Base-by-base conservation (phyloP, 2,113 vertebrate genomes). In the Cochlearius cochlearius region DNA sequence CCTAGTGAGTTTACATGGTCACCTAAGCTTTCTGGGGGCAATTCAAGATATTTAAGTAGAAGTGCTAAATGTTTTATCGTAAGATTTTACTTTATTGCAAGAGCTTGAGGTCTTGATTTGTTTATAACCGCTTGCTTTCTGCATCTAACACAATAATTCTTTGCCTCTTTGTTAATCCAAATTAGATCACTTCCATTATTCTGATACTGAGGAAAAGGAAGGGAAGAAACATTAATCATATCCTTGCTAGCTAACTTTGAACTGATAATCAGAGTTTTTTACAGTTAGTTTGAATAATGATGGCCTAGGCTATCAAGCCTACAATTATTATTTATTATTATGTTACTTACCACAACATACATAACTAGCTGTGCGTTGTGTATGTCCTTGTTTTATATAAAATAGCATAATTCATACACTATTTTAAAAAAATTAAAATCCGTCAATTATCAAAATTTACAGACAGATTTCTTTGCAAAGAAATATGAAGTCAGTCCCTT, bases 211-310 rank as follows among this genome's bases (percentile, higher is more conserved):
- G 94, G 76, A 97, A 97, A 95, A 95, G 92, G 91, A 95, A 94
- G 82, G 62, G 92, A 86, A 92, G 83, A 96, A 91, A 94, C 80
- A 91, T 92, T 94, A 94, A 96, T 91, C 93, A 91, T 67, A 95
- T 87, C 93, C 94, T 96, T 85, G 68, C 69, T 43, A 78, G 41
- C 58, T 81, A 85, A 79, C 80, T 91, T 71, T 85, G 76, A 92
- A 72, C 64, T 41, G 18, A 79, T 62, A 74, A 89, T 68, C 20
- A 21, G 49, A 39, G 15, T 14, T 77, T 88, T 84, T 64, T 84
- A 60, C 50, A 72, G 53, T 63, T 71, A 77, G 20, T 68, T 60
- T 78, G 88, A 92, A 75, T 67, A 91, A 55, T 21, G 27, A 94
- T 45, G 18, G 39, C 21, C 53, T 60, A 12, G 0, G 47, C 62